Evolutionary conservation across 2,797 vertebrate genomes (phyloP), one percentile per base, ranked within the genome.

Genomic region (Tinamus major): DNA sequence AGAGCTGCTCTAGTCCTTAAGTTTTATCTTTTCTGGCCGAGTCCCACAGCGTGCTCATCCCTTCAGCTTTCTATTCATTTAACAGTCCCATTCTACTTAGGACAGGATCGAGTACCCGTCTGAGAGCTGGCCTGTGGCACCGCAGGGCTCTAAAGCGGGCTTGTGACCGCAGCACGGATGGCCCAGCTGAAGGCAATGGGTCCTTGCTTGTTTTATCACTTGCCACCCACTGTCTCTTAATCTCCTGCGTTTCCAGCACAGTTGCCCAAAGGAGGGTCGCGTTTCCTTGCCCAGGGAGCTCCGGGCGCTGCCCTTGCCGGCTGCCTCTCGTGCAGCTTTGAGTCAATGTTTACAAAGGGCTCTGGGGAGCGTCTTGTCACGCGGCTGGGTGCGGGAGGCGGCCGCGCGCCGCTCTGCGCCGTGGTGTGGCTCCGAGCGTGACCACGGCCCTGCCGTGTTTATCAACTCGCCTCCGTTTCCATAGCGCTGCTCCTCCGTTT

Each of bases 261-360:
- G 67, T 77, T 29, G 9, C 53, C 55, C 31, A 26, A 37, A 90
- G 84, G 90, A 89, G 67, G 65, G 75, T 83, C 84, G 39, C 70
- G 4, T 87, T 96, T 79, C 78, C 79, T 72, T 91, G 46, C 88
- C 82, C 94, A 68, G 82, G 58, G 65, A 67, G 79, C 79, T 86
- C 95, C 96, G 95, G 92, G 94, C 90, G 37, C 53, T 79, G 76
- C 76, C 77, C 81, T 93, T 96, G 77, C 79, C 70, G 78, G 71
- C 62, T 96, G 59, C 95, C 78, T 94, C 88, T 92, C 84, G 31
- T 92, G 94, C 72, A 41, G 35, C 55, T 85, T 93, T 97, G 97
- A 97, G 95, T 98, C 97, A 97, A 86, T 92, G 85, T 97, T 97
- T 96, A 92, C 92, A 96, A 96, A 97, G 83, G 69, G 72, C 41